phyloP scores from a whole-genome alignment of 2,113 vertebrate genomes.

The Ptilonorhynchus violaceus region DNA sequence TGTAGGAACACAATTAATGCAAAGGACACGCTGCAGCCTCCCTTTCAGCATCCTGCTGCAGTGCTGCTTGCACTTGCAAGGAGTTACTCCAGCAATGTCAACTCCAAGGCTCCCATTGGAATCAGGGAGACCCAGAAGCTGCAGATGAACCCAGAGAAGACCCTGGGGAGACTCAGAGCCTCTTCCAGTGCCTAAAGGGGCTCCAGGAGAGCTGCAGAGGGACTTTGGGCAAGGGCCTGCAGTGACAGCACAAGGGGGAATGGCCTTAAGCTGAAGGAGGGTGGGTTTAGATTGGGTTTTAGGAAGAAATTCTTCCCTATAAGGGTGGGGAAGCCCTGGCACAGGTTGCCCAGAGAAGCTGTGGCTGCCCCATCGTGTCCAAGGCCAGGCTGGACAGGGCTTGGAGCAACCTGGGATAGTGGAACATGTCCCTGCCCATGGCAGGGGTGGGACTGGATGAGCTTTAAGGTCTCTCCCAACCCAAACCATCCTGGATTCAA shows the following conservation, averaged over 20 bases:
- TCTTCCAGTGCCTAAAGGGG: neutral
- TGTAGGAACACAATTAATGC: fast-evolving
- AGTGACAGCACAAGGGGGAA: neutral
- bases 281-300: fast-evolving
- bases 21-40: neutral
- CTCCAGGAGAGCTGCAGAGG: neutral
- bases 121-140: fast-evolving
- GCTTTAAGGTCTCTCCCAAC: neutral
- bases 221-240: fast-evolving
- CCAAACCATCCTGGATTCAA: fast-evolving
- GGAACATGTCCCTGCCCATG: neutral
- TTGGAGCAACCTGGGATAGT: fast-evolving
- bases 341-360: neutral
- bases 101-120: fast-evolving
- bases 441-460: neutral
- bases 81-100: fast-evolving
- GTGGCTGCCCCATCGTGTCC: neutral
- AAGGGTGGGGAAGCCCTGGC: neutral
- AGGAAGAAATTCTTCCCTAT: neutral
- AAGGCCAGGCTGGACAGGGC: neutral
- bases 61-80: neutral
- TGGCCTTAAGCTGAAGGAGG: neutral
- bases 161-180: neutral
- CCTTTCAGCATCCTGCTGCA: neutral
- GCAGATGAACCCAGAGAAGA: neutral